Evolutionary conservation across 1,140 invertebrate genomes (phyloP).

Genomic region (Coboldia fuscipes): DNA sequence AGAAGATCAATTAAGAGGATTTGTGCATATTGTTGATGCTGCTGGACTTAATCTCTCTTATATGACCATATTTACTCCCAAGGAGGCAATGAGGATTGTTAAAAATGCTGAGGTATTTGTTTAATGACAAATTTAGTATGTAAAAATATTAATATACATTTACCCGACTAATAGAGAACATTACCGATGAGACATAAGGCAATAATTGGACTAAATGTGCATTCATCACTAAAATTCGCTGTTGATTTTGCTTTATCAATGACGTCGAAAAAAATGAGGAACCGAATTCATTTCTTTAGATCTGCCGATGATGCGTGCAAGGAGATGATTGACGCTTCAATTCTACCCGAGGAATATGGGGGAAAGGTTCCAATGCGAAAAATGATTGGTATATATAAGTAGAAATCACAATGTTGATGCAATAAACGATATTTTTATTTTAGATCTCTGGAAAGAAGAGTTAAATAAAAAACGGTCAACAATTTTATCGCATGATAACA

Average conservation of each 20-base stretch:
- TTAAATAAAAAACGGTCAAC: slow-evolving; percentile 28
- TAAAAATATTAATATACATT: no score
- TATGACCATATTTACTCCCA: slow-evolving; percentile 50
- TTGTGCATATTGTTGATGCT: slow-evolving; percentile 51
- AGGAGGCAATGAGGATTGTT: slow-evolving; percentile 50
- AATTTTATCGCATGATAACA: slow-evolving; percentile 34
- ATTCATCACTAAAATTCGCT: slow-evolving; percentile 52
- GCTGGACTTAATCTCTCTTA: slow-evolving; percentile 49
- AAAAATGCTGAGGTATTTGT: slow-evolving; percentile 51
- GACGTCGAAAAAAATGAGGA: slow-evolving; percentile 61
- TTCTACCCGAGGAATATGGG: slow-evolving; percentile 63
- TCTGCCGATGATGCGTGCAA: slow-evolving; percentile 29
- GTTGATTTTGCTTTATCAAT: slow-evolving; percentile 59
- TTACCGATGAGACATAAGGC: slow-evolving; percentile 68
- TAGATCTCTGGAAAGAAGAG: slow-evolving; percentile 43
- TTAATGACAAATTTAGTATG: no score
- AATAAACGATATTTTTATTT: slow-evolving; percentile 6
- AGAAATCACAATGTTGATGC: background rate
- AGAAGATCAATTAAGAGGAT: slow-evolving; percentile 49
- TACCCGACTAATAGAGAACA: slow-evolving; percentile 55
- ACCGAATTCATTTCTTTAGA: slow-evolving; percentile 46
- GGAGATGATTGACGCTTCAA: slow-evolving; percentile 28
- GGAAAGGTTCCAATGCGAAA: slow-evolving; percentile 57
- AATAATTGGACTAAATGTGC: slow-evolving; percentile 55
- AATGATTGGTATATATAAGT: slow-evolving; percentile 46